phyloP scores from a whole-genome alignment of 2,797 vertebrate species.

The Cossypha dichroa region DNA sequence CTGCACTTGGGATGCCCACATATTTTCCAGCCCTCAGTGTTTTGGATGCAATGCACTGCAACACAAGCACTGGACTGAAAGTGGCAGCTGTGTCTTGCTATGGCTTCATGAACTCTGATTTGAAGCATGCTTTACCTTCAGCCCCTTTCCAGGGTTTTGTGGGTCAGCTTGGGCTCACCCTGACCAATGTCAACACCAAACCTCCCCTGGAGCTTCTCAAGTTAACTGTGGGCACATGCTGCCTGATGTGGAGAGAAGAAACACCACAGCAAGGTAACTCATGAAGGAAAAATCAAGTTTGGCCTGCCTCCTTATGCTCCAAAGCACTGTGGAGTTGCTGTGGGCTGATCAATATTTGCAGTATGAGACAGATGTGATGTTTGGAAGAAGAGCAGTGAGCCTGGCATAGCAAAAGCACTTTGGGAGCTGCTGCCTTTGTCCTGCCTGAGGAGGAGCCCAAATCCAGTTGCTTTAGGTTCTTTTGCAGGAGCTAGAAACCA shows the following conservation, averaged over 20 bases:
- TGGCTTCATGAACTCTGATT: not conserved
- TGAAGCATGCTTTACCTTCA: not conserved
- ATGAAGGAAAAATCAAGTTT: not conserved
- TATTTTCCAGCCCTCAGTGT: not conserved
- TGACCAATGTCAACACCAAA: not conserved
- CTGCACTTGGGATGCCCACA: not conserved
- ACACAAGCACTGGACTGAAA: not conserved
- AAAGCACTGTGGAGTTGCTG: not conserved
- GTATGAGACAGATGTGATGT: fast-evolving
- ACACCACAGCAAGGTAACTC: not conserved
- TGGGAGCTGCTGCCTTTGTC: not conserved
- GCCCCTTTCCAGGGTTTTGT: fast-evolving
- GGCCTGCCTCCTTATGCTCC: not conserved
- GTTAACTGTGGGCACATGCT: not conserved
- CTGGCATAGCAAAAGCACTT: not conserved
- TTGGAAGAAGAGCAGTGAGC: not conserved
- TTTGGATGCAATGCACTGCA: not conserved
- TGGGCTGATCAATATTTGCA: not conserved
- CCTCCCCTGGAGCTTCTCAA: not conserved
- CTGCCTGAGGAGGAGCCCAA: not conserved
- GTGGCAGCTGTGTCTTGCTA: fast-evolving
- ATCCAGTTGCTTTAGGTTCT: not conserved
- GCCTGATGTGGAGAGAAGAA: not conserved
- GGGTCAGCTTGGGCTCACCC: not conserved
- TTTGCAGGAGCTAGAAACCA: not conserved